Percentiles rank a stretch among this genome's conserved stretches.
Evolutionary conservation across 2,113 vertebrate genomes (phyloP).

Genomic region (Reinhardtius hippoglossoides): DNA sequence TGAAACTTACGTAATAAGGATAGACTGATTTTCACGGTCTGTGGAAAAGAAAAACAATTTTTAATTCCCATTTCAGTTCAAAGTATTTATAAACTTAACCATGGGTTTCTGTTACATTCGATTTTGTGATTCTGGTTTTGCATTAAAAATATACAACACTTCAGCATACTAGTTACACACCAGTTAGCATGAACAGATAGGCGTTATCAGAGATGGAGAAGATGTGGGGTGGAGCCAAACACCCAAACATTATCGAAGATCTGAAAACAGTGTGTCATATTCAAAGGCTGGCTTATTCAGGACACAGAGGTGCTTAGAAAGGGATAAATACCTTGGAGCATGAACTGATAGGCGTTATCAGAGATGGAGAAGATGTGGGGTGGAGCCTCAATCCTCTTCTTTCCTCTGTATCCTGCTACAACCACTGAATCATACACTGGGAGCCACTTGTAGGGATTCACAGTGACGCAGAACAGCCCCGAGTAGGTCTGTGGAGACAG

Average conservation of each 20-base stretch:
- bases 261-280: slow-evolving; percentile 58
- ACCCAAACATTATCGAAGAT: neutral
- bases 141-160: too few relatives aligned
- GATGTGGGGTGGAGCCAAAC: slow-evolving; percentile 81
- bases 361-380: slow-evolving; percentile 83
- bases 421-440: slow-evolving; percentile 85
- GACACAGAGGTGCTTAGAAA: neutral
- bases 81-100: too few relatives aligned
- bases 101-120: too few relatives aligned
- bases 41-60: neutral
- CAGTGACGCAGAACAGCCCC: slow-evolving; percentile 90
- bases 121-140: too few relatives aligned
- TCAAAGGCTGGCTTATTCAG: neutral
- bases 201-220: slow-evolving; percentile 83
- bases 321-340: slow-evolving; percentile 73
- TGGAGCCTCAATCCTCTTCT: slow-evolving; percentile 81
- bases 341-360: slow-evolving; percentile 82
- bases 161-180: slow-evolving; percentile 29
- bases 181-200: slow-evolving; percentile 80
- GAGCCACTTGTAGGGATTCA: slow-evolving; percentile 93
- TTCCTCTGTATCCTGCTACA: slow-evolving; percentile 75
- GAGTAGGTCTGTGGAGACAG: slow-evolving; percentile 82
- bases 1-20: slow-evolving; percentile 86
- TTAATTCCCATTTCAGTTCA: too few relatives aligned
- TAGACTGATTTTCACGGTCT: slow-evolving; percentile 85